Percentiles rank a stretch among this genome's conserved stretches.
Evolutionary conservation across 2,797 vertebrate genomes (phyloP).

Genomic region (Gouania willdenowi): DNA sequence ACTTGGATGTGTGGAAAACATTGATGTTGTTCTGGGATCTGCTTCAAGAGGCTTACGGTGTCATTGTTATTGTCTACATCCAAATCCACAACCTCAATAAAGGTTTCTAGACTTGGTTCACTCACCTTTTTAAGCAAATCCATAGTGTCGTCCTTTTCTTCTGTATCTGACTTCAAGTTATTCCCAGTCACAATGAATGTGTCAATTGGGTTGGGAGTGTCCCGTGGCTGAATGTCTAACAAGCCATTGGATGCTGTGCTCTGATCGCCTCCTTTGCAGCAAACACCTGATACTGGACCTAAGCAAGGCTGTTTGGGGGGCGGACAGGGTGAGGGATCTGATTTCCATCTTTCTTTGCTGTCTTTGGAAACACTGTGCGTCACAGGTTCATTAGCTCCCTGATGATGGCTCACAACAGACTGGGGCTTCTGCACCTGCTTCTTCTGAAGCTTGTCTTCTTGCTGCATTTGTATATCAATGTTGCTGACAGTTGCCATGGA

Average conservation of each 20-base stretch:
- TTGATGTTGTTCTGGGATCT: conserved; percentile 5
- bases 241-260: conserved; percentile 35
- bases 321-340: conserved; percentile 28
- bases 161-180: conserved; percentile 28
- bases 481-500: conserved; percentile 85
- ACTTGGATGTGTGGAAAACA: conserved; percentile 46
- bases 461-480: conserved; percentile 73
- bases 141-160: conserved; percentile 65
- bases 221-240: conserved; percentile 38
- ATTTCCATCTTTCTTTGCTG: conserved; percentile 42
- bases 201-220: conserved; percentile 23
- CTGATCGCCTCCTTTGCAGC: conserved; percentile 32
- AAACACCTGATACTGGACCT: conserved; percentile 41
- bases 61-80: conserved; percentile 28
- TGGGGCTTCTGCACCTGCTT: conserved; percentile 32
- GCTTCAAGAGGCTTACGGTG: conserved; percentile 36
- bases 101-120: conserved; percentile 16
- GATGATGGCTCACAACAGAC: conserved; percentile 30
- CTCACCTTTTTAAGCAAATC: conserved; percentile 72
- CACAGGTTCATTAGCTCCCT: conserved; percentile 9
- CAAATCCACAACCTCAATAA: background rate
- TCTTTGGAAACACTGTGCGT: conserved; percentile 31
- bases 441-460: conserved; percentile 40
- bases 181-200: conserved; percentile 26
- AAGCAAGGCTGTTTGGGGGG: conserved; percentile 19